Percentiles rank a stretch among this genome's conserved stretches.
Evolutionary conservation across 2,888 invertebrate genomes (phyloP).

Genomic region (Dolomedes plantarius): DNA sequence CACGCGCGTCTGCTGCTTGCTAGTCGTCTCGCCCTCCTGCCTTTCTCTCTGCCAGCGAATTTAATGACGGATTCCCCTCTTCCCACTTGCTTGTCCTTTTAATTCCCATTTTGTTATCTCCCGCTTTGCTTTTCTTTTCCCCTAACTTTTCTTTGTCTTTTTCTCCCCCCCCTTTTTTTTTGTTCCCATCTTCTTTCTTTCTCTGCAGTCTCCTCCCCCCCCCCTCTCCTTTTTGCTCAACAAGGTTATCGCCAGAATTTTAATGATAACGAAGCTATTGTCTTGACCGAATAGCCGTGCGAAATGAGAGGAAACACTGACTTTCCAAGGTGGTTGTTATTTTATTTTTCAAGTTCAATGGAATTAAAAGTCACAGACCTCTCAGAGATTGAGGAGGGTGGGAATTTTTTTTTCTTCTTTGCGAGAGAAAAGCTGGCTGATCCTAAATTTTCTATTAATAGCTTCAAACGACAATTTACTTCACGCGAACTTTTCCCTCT

Average conservation of each 20-base stretch:
- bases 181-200: slow-evolving; percentile 32
- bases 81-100: slow-evolving; percentile 44
- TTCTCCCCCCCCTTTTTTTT: slow-evolving; percentile 10
- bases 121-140: slow-evolving; percentile 30
- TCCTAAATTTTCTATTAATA: neutral
- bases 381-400: slow-evolving; percentile 1
- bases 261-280: slow-evolving; percentile 67
- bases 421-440: neutral
- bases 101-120: slow-evolving; percentile 69
- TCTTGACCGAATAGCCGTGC: slow-evolving; percentile 49
- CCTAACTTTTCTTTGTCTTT: slow-evolving; percentile 8
- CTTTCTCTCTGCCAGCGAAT: slow-evolving; percentile 36
- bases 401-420: slow-evolving; percentile 7
- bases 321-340: slow-evolving; percentile 51
- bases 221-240: slow-evolving; percentile 46
- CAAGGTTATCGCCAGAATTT: slow-evolving; percentile 68
- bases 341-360: slow-evolving; percentile 65
- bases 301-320: slow-evolving; percentile 64
- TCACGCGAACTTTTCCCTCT: too few relatives aligned
- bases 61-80: slow-evolving; percentile 58
- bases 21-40: slow-evolving; percentile 53
- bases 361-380: slow-evolving; percentile 65
- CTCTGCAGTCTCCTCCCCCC: too few relatives aligned
- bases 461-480: too few relatives aligned
- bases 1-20: slow-evolving; percentile 59